phyloP scores from a whole-genome alignment of 2,113 vertebrate species.

The Sigmodon hispidus region DNA sequence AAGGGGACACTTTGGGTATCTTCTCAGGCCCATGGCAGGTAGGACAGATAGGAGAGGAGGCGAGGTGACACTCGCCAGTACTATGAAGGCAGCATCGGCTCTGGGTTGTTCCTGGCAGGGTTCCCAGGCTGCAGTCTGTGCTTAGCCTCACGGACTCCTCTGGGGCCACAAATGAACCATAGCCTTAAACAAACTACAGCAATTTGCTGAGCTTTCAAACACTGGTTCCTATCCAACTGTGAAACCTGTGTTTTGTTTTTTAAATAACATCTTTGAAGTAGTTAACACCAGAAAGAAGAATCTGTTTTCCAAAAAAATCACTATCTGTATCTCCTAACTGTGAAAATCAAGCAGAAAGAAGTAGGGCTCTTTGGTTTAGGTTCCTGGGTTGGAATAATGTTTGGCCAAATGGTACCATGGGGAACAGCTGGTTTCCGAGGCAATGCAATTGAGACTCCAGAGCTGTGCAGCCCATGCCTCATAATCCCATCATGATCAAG shows the following conservation, averaged over 20 bases:
- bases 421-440: neutral
- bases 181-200: neutral
- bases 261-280: conserved; percentile 7
- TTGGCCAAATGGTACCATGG: neutral
- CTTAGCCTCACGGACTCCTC: neutral
- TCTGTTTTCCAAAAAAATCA: conserved; percentile 2
- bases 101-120: neutral
- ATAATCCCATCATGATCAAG: accelerated
- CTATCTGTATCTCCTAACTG: neutral
- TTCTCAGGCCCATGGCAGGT: neutral
- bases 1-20: neutral
- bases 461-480: neutral
- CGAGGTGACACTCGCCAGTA: neutral
- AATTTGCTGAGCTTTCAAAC: conserved; percentile 37
- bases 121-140: neutral
- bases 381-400: neutral
- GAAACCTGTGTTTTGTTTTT: conserved; percentile 33
- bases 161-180: neutral
- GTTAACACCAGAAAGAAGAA: conserved; percentile 12
- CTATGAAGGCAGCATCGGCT: neutral
- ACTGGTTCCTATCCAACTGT: conserved; percentile 9
- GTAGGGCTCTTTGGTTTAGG: neutral
- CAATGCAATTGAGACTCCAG: neutral
- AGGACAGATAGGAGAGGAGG: neutral
- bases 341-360: neutral